phyloP scores from a whole-genome alignment of 1,140 invertebrate genomes.

The Epicauta chinensis region DNA sequence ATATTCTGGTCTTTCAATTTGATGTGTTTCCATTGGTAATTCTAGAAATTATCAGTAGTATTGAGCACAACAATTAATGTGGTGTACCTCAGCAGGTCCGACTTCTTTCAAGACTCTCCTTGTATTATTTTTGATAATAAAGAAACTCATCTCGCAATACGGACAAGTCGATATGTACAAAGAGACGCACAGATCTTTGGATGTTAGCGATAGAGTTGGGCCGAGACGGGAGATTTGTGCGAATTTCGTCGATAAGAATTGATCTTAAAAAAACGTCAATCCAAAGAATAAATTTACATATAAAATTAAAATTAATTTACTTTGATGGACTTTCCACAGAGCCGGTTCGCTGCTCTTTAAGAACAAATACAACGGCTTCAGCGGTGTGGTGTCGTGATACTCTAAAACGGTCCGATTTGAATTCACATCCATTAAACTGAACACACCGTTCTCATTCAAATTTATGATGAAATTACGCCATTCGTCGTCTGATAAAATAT shows the following conservation, averaged over 20 bases:
- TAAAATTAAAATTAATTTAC: conserved; percentile 20
- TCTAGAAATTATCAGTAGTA: conserved; percentile 13
- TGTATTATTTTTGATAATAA: conserved; percentile 6
- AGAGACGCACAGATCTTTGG: conserved; percentile 28
- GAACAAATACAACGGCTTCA: conserved; percentile 27
- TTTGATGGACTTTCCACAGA: conserved; percentile 33
- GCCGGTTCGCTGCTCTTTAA: conserved; percentile 21
- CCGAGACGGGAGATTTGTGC: conserved; percentile 26
- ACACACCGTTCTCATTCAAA: conserved; percentile 16
- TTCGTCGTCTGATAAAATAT: conserved; percentile 27
- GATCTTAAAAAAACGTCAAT: conserved; percentile 26
- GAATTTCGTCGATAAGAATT: conserved; percentile 30
- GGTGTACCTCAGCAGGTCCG: conserved; percentile 19
- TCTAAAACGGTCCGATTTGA: conserved; percentile 27
- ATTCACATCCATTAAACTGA: conserved; percentile 26
- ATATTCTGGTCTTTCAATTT: conserved; percentile 32
- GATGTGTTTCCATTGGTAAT: conserved; percentile 24
- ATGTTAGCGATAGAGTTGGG: conserved; percentile 18
- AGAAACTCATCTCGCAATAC: conserved; percentile 26
- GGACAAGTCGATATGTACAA: conserved; percentile 24
- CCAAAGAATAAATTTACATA: neutral
- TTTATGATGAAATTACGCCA: conserved; percentile 31
- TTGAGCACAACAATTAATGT: neutral
- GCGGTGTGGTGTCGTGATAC: conserved; percentile 16
- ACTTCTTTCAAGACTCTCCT: conserved; percentile 23